These are phyloP conservation scores for Drosophila pectinifera DNA, from an alignment of 1,140 invertebrate genomes.

Conservation along the genomic window DNA sequence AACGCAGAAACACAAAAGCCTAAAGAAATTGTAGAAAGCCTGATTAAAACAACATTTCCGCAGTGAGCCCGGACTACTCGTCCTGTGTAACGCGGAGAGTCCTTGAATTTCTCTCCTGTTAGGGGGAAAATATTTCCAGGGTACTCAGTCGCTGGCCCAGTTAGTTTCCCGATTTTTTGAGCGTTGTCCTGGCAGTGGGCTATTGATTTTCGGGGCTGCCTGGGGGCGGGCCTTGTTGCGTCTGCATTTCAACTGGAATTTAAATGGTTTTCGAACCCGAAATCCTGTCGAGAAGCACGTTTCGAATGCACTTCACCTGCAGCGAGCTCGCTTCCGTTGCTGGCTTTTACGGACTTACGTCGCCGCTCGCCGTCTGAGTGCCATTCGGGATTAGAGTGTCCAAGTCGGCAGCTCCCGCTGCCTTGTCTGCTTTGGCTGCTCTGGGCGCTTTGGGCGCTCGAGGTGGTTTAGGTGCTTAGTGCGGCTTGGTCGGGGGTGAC, in stretches of 20 bases:
- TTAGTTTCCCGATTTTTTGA: slow-evolving; percentile 17
- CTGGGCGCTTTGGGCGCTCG: neutral
- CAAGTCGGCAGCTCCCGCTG: slow-evolving; percentile 17
- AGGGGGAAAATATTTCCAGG: slow-evolving; percentile 22
- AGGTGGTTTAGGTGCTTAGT: slow-evolving; percentile 27
- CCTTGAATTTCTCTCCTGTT: slow-evolving; percentile 4
- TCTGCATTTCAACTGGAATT: slow-evolving; percentile 52
- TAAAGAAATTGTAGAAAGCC: neutral
- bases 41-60: slow-evolving; percentile 9
- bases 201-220: slow-evolving; percentile 34
- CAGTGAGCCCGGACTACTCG: neutral
- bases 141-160: slow-evolving; percentile 25
- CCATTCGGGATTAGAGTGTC: slow-evolving; percentile 53
- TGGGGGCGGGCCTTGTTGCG: slow-evolving; percentile 28
- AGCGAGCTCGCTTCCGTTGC: slow-evolving; percentile 40
- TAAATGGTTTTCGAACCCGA: slow-evolving; percentile 50
- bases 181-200: slow-evolving; percentile 2
- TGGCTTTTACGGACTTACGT: slow-evolving; percentile 52
- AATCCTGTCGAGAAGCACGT: slow-evolving; percentile 47
- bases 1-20: neutral
- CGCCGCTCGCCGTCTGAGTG: slow-evolving; percentile 40
- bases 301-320: slow-evolving; percentile 56
- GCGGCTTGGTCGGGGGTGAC: slow-evolving; percentile 49
- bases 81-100: neutral
- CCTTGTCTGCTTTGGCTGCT: slow-evolving; percentile 1